Conservation (phyloP, 1,140 invertebrate genomes). For the Lepidurus packardi region DNA sequence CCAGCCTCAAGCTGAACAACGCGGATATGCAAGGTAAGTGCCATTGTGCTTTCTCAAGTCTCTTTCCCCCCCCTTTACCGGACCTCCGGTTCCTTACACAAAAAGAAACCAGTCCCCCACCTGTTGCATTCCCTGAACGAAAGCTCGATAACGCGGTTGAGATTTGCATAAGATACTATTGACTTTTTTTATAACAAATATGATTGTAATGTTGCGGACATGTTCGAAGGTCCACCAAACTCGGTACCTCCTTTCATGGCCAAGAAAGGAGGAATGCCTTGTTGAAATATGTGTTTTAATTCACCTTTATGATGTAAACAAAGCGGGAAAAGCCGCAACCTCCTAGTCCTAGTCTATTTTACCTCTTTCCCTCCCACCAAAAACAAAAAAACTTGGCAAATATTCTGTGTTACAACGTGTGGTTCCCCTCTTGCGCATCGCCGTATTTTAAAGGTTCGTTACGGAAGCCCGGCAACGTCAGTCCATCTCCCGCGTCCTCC, state of each 20-base stretch:
- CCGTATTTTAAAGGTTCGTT: neutral
- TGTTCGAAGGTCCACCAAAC: neutral
- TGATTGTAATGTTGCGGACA: neutral
- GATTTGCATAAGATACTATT: neutral
- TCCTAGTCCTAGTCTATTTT: neutral
- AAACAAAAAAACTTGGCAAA: neutral
- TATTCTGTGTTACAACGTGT: neutral
- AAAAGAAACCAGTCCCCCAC: neutral
- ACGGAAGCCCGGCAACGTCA: neutral
- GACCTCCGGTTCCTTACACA: neutral
- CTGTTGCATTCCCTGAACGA: neutral
- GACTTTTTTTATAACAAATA: too few species aligned
- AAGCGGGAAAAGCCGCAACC: neutral
- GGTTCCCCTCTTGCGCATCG: conserved; percentile 1
- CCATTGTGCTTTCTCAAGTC: neutral
- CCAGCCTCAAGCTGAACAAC: conserved; percentile 46
- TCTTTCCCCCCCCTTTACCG: neutral
- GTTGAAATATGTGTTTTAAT: neutral
- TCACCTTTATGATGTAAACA: neutral
- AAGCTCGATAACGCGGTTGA: neutral
- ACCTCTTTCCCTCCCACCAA: neutral
- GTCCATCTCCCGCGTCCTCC: neutral
- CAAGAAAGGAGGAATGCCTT: neutral
- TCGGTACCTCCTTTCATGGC: neutral
- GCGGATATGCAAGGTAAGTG: conserved; percentile 45